Evolutionary conservation across 2,888 invertebrate species (phyloP), one percentile per base, ranked within the genome.

Genomic region (Melipona bicolor): DNA sequence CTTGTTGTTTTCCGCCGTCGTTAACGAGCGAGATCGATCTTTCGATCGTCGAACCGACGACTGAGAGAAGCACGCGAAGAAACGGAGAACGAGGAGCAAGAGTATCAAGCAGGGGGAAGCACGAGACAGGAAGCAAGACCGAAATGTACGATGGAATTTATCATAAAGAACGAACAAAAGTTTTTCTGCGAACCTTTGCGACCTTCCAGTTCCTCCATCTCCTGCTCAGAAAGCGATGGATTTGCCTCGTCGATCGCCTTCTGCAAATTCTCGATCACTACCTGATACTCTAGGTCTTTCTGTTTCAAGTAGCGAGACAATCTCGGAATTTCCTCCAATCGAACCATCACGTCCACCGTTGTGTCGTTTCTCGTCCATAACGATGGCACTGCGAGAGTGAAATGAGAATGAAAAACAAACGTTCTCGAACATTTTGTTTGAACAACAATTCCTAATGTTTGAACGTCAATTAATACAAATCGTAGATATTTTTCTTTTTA

Each of bases 221-320:
- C 96, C 24, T 96, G 95, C 4, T 96, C 95, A 0, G 93, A 89
- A 4, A 92, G 92, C 4, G 84, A 24, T 68, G 97, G 97, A 94
- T 98, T 98, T 95, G 98, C 98, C 85, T 96, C 96, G 89, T 98
- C 96, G 84, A 98, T 98, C 70, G 97, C 97, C 90, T 95, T 95
- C 94, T 98, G 98, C 73, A 98, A 94, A 94, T 98, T 97, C 72
- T 97, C 96, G 90, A 98, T 97, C 67, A 97, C 94, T n/a, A 98
- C 95, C 74, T 96, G 95, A 92, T 96, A 97, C 36, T 95, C 93
- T 79, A 98, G 96, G 77, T 96, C 96, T 84, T 96, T 96, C 61
- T 96, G 95, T 77, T 95, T 95, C 56, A 98, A 95, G 77, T 96
- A 95, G 73, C 96, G 95, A 77, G 96, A 95, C 3, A 97, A 96